Base-by-base conservation (phyloP, 2,113 vertebrate species). In the Benitochromis conjunctus region DNA sequence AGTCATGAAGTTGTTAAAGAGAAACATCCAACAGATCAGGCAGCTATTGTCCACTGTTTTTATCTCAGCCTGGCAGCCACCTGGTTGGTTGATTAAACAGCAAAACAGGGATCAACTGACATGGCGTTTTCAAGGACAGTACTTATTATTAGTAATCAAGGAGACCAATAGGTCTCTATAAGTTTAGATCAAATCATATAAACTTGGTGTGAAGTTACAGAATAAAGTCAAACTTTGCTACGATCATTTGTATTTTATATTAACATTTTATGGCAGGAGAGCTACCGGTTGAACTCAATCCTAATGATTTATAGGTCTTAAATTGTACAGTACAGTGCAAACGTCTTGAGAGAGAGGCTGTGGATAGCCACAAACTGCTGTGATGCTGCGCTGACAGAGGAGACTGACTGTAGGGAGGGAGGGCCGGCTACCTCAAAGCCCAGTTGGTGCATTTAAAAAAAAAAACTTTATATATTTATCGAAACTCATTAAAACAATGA, bases 361-460 rank as follows among this genome's bases (percentile, higher is more conserved):
- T 14, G 5, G 12, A 5, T 46, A 46, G 3, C 5, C 43, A 14
- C 13, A 13, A 14, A 46, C 43, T 46, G 43, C 5, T 46, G 12
- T 3, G 38, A 41, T 11, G 4, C 43, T 46, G 43, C 43, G 2
- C 12, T 46, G 43, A 46, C 43, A 46, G 13, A 14, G 43, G 5
- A 46, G 11, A 36, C 36, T 13, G 43, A 13, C 43, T 46, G 43
- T 5, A 46, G 12, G 43, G 43, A 48, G 46, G 16, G 13, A 6
- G 14, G 13, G 14, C 14, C 11, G 46, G 12, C 14, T 3, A 14
- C 6, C 16, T 51, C 66, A 7, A 16, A 48, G 46, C 46, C 13
- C 8, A 71, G n/a, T 46, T 41, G 18, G 21, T 26, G 41, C 13
- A 10, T 26, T 0, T 0, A 24, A 46, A n/a, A n/a, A n/a, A n/a